These are phyloP conservation scores for Lepeophtheirus nordmannii DNA, from an alignment of 2,888 invertebrate species.

Conservation along the genomic window DNA sequence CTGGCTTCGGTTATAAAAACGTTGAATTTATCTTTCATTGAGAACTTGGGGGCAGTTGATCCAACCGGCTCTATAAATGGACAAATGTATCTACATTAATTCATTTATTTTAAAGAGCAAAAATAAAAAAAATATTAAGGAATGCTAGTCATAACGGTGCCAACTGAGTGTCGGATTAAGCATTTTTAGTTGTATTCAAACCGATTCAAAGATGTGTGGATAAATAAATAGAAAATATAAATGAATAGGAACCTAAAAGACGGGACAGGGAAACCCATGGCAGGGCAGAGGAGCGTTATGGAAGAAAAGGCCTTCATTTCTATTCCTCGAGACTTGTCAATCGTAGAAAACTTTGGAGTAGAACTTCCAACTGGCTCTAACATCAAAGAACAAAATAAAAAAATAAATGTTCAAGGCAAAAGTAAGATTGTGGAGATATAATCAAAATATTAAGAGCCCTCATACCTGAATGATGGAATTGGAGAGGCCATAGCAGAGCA, in stretches of 20 bases:
- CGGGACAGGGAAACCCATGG: constrained; percentile 48
- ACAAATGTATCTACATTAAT: too few species aligned
- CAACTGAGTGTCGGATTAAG: too few species aligned
- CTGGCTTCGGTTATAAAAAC: neutral
- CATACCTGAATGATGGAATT: constrained; percentile 54
- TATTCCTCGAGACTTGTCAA: constrained; percentile 36
- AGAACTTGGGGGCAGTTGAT: constrained; percentile 18
- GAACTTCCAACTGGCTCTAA: constrained; percentile 47
- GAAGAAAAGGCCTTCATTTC: constrained; percentile 23
- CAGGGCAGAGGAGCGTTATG: constrained; percentile 52
- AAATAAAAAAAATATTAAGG: too few species aligned
- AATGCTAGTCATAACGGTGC: too few species aligned
- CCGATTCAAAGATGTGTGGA: too few species aligned
- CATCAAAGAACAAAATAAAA: neutral
- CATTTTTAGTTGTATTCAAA: too few species aligned
- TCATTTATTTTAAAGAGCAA: too few species aligned
- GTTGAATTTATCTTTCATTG: constrained; percentile 16
- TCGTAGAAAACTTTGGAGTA: constrained; percentile 44
- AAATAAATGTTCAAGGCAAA: neutral
- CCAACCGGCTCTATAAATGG: constrained; percentile 22
- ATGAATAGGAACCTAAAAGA: constrained; percentile 27
- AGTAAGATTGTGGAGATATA: neutral
- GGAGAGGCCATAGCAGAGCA: constrained; percentile 60
- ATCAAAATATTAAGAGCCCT: constrained; percentile 29
- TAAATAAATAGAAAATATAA: neutral